Conservation (phyloP, 2,888 invertebrate genomes). For the Smittia sp. region DNA sequence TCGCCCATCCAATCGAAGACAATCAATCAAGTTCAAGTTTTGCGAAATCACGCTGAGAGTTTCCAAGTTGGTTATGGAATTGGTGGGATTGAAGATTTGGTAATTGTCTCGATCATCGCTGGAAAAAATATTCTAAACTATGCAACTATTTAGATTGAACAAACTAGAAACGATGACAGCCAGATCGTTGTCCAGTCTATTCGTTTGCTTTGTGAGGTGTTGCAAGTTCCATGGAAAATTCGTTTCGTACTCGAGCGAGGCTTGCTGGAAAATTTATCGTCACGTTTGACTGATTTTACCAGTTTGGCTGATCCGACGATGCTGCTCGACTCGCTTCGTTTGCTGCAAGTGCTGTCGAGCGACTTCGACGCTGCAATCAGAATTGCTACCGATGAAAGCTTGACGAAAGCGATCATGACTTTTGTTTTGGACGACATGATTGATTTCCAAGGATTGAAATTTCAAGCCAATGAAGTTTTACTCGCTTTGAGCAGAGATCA, state of each 20-base stretch:
- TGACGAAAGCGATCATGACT: background rate
- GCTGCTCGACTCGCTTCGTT: background rate
- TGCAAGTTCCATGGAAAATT: background rate
- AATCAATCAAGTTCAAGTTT: background rate
- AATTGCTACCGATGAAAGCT: background rate
- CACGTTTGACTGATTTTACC: background rate
- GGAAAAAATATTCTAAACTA: background rate
- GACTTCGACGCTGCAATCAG: background rate
- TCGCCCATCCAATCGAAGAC: background rate
- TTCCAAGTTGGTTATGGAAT: background rate
- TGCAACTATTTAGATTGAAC: background rate
- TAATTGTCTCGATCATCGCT: background rate
- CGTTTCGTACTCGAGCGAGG: background rate
- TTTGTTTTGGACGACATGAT: background rate
- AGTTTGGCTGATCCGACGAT: background rate
- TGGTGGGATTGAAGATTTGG: slow-evolving; percentile 15
- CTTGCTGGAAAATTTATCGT: background rate
- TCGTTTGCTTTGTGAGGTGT: background rate
- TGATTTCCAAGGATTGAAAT: too few species aligned
- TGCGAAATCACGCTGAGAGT: background rate
- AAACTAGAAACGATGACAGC: background rate
- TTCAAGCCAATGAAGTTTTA: background rate
- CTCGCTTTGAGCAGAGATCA: background rate
- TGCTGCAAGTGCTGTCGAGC: background rate
- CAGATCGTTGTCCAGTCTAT: background rate